Evolutionary conservation across 2,888 invertebrate genomes (phyloP), one percentile per base, ranked within the genome.

Genomic region (Smittia sp.): DNA sequence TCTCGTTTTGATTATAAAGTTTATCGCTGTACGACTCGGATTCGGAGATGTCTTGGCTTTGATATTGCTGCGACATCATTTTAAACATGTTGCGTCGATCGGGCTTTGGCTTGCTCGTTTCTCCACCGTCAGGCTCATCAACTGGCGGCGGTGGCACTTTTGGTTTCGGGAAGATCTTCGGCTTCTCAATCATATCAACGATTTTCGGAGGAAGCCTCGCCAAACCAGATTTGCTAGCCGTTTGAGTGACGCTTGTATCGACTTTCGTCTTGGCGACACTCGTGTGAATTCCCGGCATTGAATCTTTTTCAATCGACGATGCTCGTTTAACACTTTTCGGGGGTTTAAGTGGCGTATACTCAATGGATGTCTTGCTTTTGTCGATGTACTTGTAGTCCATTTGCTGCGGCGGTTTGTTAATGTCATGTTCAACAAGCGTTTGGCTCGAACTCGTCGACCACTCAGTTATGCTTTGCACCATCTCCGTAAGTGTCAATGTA

Each of bases 361-460:
- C 81, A 74, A 80, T 79, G 24, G 77, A 77, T 18, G 74, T 69
- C 65, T 65, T 73, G 13, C 32, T 58, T 41, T 73, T 73, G 9
- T 73, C 73, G 24, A 73, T 46, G 25, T 32, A 72, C 22, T 73
- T 73, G 13, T 65, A 54, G n/a, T 73, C 73, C 13, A 65, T 25
- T 13, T 41, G 41, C 24, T 73, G 73, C 4, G 38, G 67, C 18
- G 62, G 41, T 27, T 73, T 73, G 62, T 65, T 73, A 7, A 65
- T 39, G 39, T 73, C 83, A 39, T 89, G 88, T 11, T 88, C 88
- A 62, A 91, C 86, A 7, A 92, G 84, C 0, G 90, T 91, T 74
- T 90, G 90, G 77, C 91, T 91, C 20, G 90, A 90, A 76, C 92
- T 92, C 0, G 90, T 90, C 0, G 92, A 92, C 91, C 92, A 92